A percentile compares a stretch with the other conserved stretches of the same genome.
phyloP scores from a whole-genome alignment of 2,113 vertebrate species.

The Plectropomus leopardus region DNA sequence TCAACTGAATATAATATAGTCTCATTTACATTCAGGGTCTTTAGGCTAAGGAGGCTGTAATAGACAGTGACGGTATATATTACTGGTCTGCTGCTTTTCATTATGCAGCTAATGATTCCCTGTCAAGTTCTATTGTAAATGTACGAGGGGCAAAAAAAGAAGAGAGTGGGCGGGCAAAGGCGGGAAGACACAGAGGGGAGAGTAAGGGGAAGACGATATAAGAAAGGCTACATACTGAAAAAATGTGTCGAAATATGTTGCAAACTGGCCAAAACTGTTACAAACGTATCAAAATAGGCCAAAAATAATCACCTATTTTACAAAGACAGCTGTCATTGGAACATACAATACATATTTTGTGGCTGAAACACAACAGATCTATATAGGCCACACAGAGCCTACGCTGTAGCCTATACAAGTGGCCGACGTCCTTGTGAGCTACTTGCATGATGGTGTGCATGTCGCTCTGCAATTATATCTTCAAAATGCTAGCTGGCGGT shows the following conservation, averaged over 20 bases:
- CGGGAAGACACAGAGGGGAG: background rate
- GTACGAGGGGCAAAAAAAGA: conserved; percentile 49
- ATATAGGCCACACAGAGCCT: too few relatives aligned
- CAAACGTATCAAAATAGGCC: background rate
- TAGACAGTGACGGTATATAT: conserved; percentile 75
- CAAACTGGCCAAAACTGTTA: background rate
- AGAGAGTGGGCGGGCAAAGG: too few relatives aligned
- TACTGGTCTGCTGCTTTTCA: conserved; percentile 79
- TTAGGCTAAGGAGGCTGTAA: conserved; percentile 75
- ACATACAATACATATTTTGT: background rate
- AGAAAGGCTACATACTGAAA: background rate
- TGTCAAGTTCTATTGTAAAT: conserved; percentile 78
- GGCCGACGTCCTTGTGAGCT: too few relatives aligned
- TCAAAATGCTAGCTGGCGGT: too few relatives aligned
- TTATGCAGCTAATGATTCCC: conserved; percentile 80
- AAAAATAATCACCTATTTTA: background rate
- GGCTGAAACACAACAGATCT: background rate
- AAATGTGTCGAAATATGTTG: background rate
- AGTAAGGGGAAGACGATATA: background rate
- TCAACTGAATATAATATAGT: conserved; percentile 38
- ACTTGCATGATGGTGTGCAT: too few relatives aligned
- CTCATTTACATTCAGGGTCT: conserved; percentile 74
- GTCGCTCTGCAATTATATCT: too few relatives aligned
- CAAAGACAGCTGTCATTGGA: background rate
- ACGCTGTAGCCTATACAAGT: too few relatives aligned